Evolutionary conservation across 23 tunicate species (phyloP), one percentile per base, ranked within the genome.

Genomic region (Trididemnum clinides): DNA sequence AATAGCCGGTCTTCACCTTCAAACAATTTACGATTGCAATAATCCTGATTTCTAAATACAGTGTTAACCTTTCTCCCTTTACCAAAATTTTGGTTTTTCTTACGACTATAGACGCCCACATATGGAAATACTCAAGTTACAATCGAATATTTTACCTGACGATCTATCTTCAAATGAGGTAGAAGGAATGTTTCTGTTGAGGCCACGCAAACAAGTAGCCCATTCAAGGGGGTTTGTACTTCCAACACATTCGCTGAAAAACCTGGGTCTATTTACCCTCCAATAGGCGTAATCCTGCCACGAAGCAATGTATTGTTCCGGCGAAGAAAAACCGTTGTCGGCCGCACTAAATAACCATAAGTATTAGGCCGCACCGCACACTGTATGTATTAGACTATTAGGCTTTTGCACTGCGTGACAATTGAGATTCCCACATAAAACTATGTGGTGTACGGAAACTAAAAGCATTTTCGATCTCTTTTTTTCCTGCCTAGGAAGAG

Each of bases 221-320:
- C 78, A 73, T 22, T 36, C 59, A 33, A 71, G 28, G 4, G 88
- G 32, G 44, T 73, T 85, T 3, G 64, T 54, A 58, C 82, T 74
- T 21, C 82, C 70, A 22, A 62, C 63, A 21, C 15, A 37, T 21
- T 84, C 62, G 51, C 37, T 21, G 31, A 37, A 39, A 50, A 21
- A 33, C n/a, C 70, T 50, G 1, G 93, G 93, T 44, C 86, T 28
- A 49, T 89, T 82, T 2, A 82, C 51, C 31, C 39, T 83, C 93
- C 93, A 89, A 59, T 39, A 89, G 0, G 93, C 87, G 32, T 44
- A 89, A 30, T 82, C 83, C 28, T 89, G 93, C 93, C 93, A 89
- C 58, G 75, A 66, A 5, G 75, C 37, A 66, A 66, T 59, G 25
- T 19, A n/a, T n/a, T n/a, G n/a, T n/a, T n/a, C n/a, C n/a, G n/a